These are phyloP conservation scores for Microtus montanus DNA, from an alignment of 2,113 vertebrate genomes.

Conservation along the genomic window DNA sequence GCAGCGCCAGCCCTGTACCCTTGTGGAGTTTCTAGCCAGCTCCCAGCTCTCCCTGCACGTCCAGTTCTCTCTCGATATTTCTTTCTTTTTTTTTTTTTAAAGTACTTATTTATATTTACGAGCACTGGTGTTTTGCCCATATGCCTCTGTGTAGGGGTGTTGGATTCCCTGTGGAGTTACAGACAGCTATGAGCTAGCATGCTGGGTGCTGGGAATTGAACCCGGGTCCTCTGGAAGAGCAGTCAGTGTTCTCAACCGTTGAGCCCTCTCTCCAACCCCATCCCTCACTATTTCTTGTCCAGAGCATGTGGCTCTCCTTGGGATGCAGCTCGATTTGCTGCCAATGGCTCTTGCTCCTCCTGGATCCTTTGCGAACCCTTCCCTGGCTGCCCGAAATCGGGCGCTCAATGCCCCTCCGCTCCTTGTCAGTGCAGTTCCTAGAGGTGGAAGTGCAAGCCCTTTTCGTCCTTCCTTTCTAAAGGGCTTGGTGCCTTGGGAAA, in stretches of 20 bases:
- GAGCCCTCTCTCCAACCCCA: not conserved
- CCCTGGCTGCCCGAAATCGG: not conserved
- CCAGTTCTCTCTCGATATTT: not conserved
- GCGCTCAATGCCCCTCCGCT: not conserved
- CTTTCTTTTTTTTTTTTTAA: not conserved
- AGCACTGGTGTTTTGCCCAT: not conserved
- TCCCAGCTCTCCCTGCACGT: not conserved
- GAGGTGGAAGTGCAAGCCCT: not conserved
- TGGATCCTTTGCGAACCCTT: not conserved
- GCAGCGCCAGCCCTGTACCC: not conserved
- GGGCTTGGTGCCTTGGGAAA: not conserved
- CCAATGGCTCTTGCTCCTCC: not conserved
- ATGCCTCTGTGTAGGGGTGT: not conserved
- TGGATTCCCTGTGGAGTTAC: not conserved
- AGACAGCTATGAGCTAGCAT: not conserved
- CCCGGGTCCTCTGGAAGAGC: not conserved
- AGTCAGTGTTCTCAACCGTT: not conserved
- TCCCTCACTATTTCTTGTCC: not conserved
- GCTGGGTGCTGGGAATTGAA: not conserved
- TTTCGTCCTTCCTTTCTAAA: not conserved
- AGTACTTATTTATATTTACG: not conserved
- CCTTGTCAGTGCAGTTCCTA: too few relatives aligned
- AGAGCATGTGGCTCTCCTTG: not conserved
- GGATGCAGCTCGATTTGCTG: not conserved
- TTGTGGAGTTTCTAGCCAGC: not conserved